A percentile compares a stretch with the other conserved stretches of the same genome.
These are phyloP conservation scores for Sitta carolinensis DNA, from an alignment of 2,797 vertebrate genomes.

Conservation along the genomic window DNA sequence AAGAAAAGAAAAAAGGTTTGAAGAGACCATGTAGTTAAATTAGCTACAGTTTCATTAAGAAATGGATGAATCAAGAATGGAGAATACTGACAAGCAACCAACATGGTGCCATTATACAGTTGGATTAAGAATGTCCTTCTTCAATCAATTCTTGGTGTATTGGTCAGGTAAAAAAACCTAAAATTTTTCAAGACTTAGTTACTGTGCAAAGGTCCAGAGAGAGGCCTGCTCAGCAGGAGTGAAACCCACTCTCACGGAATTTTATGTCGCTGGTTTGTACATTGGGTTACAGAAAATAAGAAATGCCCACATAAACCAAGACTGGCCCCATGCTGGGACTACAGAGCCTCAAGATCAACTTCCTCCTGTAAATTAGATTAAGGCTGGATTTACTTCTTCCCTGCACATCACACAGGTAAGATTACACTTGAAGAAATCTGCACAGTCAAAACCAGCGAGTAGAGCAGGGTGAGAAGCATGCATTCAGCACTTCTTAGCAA, in stretches of 20 bases:
- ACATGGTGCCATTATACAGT: neutral
- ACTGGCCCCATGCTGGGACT: neutral
- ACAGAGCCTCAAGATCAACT: neutral
- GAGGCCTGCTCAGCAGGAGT: neutral
- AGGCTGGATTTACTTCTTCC: neutral
- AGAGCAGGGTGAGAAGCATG: neutral
- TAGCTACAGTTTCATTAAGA: neutral
- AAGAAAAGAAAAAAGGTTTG: neutral
- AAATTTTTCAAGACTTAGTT: neutral
- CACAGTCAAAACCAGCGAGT: neutral
- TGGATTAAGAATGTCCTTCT: neutral
- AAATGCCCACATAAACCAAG: neutral
- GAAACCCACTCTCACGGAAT: neutral
- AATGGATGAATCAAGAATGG: neutral
- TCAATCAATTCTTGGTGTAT: neutral
- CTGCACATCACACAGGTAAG: neutral
- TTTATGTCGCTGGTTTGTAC: neutral
- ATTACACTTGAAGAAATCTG: neutral
- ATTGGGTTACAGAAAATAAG: neutral
- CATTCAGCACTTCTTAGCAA: neutral
- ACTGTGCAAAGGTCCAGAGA: neutral
- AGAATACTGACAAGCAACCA: neutral
- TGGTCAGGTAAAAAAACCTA: neutral
- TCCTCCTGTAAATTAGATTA: neutral
- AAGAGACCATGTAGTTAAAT: neutral